phyloP scores from a whole-genome alignment of 2,797 vertebrate genomes.

The Graptemys geographica region DNA sequence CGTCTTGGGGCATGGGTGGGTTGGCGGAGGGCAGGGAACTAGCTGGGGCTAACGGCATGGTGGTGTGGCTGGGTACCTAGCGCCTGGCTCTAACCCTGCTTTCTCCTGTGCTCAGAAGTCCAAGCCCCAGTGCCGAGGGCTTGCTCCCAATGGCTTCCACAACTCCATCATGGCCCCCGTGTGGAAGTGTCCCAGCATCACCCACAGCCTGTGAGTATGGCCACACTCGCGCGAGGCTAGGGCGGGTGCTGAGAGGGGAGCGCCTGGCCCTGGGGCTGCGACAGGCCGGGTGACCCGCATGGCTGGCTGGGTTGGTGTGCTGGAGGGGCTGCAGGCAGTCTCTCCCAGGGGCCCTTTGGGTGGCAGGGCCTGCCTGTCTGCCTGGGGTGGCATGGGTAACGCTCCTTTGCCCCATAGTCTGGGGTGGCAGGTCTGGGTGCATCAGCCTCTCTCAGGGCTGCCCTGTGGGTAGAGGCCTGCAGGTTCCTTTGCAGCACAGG shows the following conservation, averaged over 20 bases:
- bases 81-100: neutral
- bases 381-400: no score
- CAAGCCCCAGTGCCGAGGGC: slow-evolving; percentile 76
- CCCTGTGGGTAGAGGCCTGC: no score
- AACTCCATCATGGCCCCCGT: slow-evolving; percentile 83
- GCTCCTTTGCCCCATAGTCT: neutral
- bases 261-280: neutral
- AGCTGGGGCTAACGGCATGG: no score
- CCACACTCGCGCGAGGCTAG: neutral
- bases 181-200: slow-evolving; percentile 82
- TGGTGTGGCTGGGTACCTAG: neutral
- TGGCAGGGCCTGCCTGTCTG: neutral
- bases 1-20: neutral
- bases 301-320: neutral
- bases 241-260: neutral
- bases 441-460: no score
- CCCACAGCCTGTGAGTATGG: slow-evolving; percentile 80
- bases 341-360: neutral
- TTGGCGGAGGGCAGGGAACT: neutral
- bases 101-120: slow-evolving; percentile 73
- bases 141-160: slow-evolving; percentile 81
- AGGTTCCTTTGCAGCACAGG: neutral
- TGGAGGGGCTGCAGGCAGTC: neutral
- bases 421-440: neutral
- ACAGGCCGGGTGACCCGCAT: neutral